A percentile compares a stretch with the other conserved stretches of the same genome.
Conservation (phyloP, 1,140 invertebrate genomes). For the Copidosoma floridanum region DNA sequence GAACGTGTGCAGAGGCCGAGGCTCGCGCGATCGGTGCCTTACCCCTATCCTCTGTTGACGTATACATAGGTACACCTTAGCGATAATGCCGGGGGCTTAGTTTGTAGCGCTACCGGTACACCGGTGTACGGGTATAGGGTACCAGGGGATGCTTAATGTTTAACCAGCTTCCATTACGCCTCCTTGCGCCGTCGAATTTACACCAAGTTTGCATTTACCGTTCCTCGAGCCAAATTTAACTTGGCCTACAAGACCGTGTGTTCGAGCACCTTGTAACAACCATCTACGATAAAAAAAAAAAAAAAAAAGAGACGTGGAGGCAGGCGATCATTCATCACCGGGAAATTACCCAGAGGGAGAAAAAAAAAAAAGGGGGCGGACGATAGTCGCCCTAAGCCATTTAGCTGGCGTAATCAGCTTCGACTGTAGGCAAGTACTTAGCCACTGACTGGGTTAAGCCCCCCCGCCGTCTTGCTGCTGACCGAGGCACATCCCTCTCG, state of each 20-base stretch:
- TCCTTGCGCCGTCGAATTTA: slow-evolving; percentile 25
- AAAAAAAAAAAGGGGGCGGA: background rate
- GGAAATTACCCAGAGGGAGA: background rate
- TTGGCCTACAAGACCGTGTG: too few relatives aligned
- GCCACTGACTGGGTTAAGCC: slow-evolving; percentile 25
- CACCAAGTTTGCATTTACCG: background rate
- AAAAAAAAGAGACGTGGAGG: background rate
- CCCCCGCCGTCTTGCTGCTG: background rate
- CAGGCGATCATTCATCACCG: background rate
- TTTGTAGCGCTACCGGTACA: background rate
- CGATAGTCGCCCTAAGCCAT: slow-evolving; percentile 18
- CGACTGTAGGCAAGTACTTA: slow-evolving; percentile 16
- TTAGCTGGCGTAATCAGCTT: slow-evolving; percentile 24
- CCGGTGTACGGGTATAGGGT: slow-evolving; percentile 42
- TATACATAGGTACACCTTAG: slow-evolving; percentile 40
- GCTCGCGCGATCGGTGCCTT: slow-evolving; percentile 37
- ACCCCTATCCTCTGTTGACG: slow-evolving; percentile 33
- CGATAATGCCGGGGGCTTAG: background rate
- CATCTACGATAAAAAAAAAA: too few relatives aligned
- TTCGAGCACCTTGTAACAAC: too few relatives aligned
- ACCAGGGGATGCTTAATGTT: slow-evolving; percentile 55
- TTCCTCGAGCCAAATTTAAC: too few relatives aligned
- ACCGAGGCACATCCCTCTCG: background rate
- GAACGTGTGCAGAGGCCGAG: slow-evolving; percentile 49
- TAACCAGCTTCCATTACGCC: slow-evolving; percentile 54